Evolutionary conservation across 2,888 invertebrate genomes (phyloP).

Genomic region (Drosophila eohydei): DNA sequence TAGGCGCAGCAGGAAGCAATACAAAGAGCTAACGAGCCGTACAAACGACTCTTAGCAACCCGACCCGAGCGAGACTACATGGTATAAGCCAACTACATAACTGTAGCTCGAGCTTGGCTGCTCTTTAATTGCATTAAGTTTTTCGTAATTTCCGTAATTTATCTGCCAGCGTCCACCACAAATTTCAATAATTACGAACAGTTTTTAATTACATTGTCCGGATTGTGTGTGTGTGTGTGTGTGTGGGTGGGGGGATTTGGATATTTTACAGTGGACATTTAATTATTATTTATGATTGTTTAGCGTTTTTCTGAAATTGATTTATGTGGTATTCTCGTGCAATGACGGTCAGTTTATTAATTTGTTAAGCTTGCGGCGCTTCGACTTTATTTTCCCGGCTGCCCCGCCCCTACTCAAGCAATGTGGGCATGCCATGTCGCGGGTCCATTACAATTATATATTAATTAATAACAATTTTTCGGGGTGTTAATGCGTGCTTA

Average conservation of each 20-base stretch:
- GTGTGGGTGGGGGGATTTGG: background rate
- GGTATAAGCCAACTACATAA: too few relatives aligned
- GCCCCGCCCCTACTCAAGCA: conserved; percentile 1
- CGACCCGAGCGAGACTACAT: background rate
- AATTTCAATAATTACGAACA: conserved; percentile 70
- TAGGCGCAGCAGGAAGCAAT: conserved; percentile 47
- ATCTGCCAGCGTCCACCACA: conserved; percentile 56
- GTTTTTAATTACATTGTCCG: conserved; percentile 60
- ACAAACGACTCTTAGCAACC: conserved; percentile 28
- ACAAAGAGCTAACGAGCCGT: conserved; percentile 67
- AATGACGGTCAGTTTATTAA: conserved; percentile 69
- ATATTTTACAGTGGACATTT: conserved; percentile 52
- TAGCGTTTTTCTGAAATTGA: conserved; percentile 73
- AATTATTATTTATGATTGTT: conserved; percentile 81
- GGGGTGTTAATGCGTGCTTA: conserved; percentile 64
- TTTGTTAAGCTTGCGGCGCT: conserved; percentile 68
- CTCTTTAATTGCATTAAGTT: conserved; percentile 55
- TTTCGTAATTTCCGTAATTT: conserved; percentile 49
- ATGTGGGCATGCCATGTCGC: conserved; percentile 59
- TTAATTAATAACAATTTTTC: conserved; percentile 78
- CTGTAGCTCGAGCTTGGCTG: conserved; percentile 3
- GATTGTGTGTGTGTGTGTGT: background rate
- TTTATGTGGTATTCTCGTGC: conserved; percentile 74
- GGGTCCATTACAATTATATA: conserved; percentile 75
- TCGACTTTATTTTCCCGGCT: background rate